Evolutionary conservation across 2,888 invertebrate species (phyloP), one percentile per base, ranked within the genome.

Genomic region (Papilio demoleus): DNA sequence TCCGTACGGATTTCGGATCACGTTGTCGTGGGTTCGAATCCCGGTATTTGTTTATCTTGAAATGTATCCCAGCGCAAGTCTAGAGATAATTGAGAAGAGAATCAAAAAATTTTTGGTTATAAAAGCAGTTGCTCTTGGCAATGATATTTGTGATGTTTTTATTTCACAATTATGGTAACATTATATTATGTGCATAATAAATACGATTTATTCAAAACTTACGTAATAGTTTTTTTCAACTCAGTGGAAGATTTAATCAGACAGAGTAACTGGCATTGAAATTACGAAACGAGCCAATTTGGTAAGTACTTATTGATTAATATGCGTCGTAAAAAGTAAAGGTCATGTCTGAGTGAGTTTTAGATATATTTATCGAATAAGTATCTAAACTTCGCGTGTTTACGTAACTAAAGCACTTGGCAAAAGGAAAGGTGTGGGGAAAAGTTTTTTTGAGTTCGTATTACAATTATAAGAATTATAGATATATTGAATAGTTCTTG

Each of bases 271-370:
- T 31, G 31, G 53, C 53, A 56, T 56, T 56, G 53, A 56, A 56
- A 56, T 56, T 56, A 56, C 53, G 31, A 56, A 56, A 56, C 31
- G 53, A 56, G 53, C 53, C 53, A 56, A 56, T 56, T 56, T 56
- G n/a, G 53, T 56, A 56, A 56, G 53, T 56, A 56, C 53, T 56
- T 56, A 56, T 56, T 56, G 53, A 56, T 56, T 56, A 56, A 56
- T 56, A 31, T 56, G 53, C 53, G 53, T 31, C 53, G 53, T 56
- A 31, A 56, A 53, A 56, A 31, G 53, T 56, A 56, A 56, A 56
- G 53, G 53, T 56, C 53, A 9, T 31, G 31, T 56, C 53, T 56
- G 53, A n/a, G 53, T 17, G 31, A 31, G 11, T 9, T 17, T n/a
- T 31, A 56, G n/a, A 24, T 17, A 56, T 56, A 31, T 17, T 9